These are phyloP conservation scores for Virgularia gustaviana DNA, from an alignment of 92 coral and sea anemone species.

Conservation along the genomic window DNA sequence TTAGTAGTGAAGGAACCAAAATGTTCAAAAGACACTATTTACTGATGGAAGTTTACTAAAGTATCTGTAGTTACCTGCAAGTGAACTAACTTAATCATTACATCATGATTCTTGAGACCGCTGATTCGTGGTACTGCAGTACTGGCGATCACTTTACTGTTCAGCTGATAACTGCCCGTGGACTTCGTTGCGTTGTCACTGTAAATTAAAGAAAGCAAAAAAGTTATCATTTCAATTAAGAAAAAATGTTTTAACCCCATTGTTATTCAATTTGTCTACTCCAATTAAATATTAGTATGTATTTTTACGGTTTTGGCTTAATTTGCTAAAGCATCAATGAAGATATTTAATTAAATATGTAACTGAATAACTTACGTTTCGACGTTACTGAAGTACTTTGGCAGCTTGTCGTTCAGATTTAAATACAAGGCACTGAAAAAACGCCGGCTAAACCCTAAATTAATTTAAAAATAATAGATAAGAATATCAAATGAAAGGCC, in stretches of 20 bases:
- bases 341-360: too few species aligned
- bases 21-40: background rate
- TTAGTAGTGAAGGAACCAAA: background rate
- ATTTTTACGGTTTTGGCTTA: too few species aligned
- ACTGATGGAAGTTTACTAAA: background rate
- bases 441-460: conserved; percentile 8
- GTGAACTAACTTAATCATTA: conserved; percentile 11
- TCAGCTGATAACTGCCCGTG: conserved; percentile 6
- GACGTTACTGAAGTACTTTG: background rate
- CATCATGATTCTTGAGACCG: background rate
- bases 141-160: conserved; percentile 24
- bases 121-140: conserved; percentile 12
- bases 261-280: too few species aligned
- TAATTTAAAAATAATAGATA: background rate
- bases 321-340: too few species aligned
- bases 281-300: too few species aligned
- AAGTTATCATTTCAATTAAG: too few species aligned
- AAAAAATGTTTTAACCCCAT: too few species aligned
- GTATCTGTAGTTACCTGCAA: conserved; percentile 7
- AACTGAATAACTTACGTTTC: conserved; percentile 13
- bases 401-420: background rate
- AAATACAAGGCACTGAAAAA: conserved; percentile 16
- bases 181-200: background rate
- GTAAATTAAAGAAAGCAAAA: background rate
- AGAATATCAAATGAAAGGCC: background rate